These are phyloP conservation scores for Enteromius thamalakanensis DNA, from an alignment of 2,797 vertebrate genomes.

Conservation along the genomic window DNA sequence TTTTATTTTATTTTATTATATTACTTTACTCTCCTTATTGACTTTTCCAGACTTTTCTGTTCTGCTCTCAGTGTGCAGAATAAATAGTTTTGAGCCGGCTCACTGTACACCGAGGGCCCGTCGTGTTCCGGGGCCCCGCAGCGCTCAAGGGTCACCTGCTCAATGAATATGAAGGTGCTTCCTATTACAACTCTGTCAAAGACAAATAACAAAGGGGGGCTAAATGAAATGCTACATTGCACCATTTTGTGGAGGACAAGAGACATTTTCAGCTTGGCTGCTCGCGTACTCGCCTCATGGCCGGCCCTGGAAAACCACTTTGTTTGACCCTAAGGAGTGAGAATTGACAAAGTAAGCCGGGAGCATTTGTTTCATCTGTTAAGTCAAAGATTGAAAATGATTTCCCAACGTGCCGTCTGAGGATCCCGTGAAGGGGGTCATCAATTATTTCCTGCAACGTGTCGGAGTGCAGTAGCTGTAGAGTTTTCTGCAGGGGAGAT, in stretches of 20 bases:
- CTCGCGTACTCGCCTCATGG: constrained; percentile 76
- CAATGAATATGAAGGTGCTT: constrained; percentile 81
- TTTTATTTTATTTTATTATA: background rate
- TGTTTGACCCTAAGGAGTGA: constrained; percentile 86
- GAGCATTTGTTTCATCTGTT: constrained; percentile 85
- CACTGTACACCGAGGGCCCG: constrained; percentile 25
- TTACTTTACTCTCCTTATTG: constrained; percentile 1
- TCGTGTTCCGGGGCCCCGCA: constrained; percentile 67
- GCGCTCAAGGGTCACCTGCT: constrained; percentile 74
- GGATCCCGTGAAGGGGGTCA: constrained; percentile 81
- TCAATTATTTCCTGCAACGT: constrained; percentile 85
- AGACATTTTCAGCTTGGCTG: constrained; percentile 86
- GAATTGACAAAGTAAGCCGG: constrained; percentile 85
- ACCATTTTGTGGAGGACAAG: constrained; percentile 84
- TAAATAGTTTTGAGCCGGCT: constrained; percentile 54
- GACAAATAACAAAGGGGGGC: constrained; percentile 84
- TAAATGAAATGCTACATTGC: constrained; percentile 82
- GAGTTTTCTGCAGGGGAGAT: constrained; percentile 78
- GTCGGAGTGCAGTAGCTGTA: constrained; percentile 80
- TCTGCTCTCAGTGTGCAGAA: constrained; percentile 33
- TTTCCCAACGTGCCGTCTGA: constrained; percentile 82
- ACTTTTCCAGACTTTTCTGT: background rate
- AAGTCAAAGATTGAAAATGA: constrained; percentile 86
- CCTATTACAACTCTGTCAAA: constrained; percentile 84
- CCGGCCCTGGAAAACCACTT: constrained; percentile 82